Percentiles rank a stretch among this genome's conserved stretches.
These are phyloP conservation scores for Elachura formosa DNA, from an alignment of 2,113 vertebrate species.

Conservation along the genomic window DNA sequence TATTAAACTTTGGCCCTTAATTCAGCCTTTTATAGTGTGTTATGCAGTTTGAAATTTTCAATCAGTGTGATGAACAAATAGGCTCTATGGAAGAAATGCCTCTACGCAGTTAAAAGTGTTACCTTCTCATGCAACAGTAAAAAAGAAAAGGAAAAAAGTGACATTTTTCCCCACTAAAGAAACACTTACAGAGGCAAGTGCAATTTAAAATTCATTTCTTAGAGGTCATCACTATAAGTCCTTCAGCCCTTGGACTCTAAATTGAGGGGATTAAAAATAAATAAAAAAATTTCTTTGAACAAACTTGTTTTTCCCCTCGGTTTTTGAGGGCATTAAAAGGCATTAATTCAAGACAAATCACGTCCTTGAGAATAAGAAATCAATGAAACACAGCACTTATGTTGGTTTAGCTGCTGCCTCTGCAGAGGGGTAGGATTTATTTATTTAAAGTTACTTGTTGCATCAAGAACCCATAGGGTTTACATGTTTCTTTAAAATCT, in stretches of 20 bases:
- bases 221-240: conserved; percentile 95
- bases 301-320: conserved; percentile 83
- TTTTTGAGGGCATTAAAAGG: conserved; percentile 83
- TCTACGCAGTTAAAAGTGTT: conserved; percentile 74
- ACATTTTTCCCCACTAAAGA: conserved; percentile 73
- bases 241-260: conserved; percentile 99
- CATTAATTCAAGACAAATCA: conserved; percentile 80
- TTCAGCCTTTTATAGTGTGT: conserved; percentile 75
- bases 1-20: conserved; percentile 79
- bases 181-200: conserved; percentile 95
- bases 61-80: conserved; percentile 72
- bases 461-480: conserved; percentile 82
- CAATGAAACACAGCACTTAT: conserved; percentile 89
- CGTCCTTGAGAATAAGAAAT: conserved; percentile 82
- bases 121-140: conserved; percentile 77
- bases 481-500: conserved; percentile 79
- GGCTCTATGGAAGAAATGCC: conserved; percentile 77
- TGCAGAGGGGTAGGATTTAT: conserved; percentile 79
- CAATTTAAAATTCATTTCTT: conserved; percentile 93
- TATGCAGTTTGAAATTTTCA: conserved; percentile 73
- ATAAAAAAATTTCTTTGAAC: conserved; percentile 79
- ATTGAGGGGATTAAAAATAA: conserved; percentile 89
- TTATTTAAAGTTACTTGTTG: conserved; percentile 87
- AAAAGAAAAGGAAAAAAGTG: conserved; percentile 53
- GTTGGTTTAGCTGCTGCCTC: conserved; percentile 86